Evolutionary conservation across 1,140 invertebrate genomes (phyloP).

Genomic region (Drosophila trapezifrons): DNA sequence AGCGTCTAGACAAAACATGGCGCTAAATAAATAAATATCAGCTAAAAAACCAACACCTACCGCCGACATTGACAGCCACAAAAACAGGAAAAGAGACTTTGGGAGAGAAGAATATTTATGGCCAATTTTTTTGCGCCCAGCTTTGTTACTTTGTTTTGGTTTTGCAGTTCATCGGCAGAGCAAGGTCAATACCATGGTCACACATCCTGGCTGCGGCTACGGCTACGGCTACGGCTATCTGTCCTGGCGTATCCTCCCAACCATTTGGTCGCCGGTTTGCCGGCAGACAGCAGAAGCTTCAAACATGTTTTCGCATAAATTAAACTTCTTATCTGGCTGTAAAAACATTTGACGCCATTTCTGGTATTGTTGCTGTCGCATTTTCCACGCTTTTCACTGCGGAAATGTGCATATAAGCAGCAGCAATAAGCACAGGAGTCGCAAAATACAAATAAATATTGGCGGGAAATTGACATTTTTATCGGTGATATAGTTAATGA

Average conservation of each 20-base stretch:
- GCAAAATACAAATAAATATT: constrained; percentile 60
- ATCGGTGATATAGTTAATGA: constrained; percentile 73
- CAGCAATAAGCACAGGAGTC: constrained; percentile 31
- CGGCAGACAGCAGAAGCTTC: constrained; percentile 42
- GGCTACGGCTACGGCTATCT: constrained; percentile 11
- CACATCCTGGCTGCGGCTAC: constrained; percentile 37
- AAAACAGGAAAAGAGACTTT: constrained; percentile 58
- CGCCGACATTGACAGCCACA: constrained; percentile 59
- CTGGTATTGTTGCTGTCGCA: constrained; percentile 40
- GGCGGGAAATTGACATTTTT: constrained; percentile 66
- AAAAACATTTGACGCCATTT: constrained; percentile 79
- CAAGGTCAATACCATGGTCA: constrained; percentile 73
- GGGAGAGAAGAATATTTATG: constrained; percentile 59
- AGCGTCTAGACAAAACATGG: constrained; percentile 79
- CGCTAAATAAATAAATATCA: constrained; percentile 80
- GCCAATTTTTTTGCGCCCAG: constrained; percentile 32
- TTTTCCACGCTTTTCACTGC: constrained; percentile 39
- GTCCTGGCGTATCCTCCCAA: not conserved
- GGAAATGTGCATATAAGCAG: constrained; percentile 66
- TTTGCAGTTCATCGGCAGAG: constrained; percentile 26
- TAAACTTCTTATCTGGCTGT: constrained; percentile 83
- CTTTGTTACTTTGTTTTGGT: constrained; percentile 26
- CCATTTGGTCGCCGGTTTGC: constrained; percentile 18
- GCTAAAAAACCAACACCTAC: constrained; percentile 28
- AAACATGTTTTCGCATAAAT: constrained; percentile 84